A percentile compares a stretch with the other conserved stretches of the same genome.
Evolutionary conservation across 2,797 vertebrate species (phyloP).

Genomic region (Nasua narica): DNA sequence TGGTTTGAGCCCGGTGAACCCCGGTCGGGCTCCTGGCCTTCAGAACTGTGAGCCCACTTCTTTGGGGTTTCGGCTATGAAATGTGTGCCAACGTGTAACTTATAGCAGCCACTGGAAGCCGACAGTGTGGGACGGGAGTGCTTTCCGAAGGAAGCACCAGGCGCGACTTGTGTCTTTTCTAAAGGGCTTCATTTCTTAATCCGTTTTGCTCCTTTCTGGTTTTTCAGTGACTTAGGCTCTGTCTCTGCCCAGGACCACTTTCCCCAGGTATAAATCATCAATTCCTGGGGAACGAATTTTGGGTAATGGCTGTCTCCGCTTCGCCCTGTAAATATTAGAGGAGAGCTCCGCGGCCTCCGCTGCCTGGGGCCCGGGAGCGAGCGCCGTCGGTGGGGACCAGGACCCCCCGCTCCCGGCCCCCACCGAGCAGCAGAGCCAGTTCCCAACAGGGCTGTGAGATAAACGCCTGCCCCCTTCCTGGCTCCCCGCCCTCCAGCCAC

Average conservation of each 20-base stretch:
- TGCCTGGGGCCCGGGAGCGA: background rate
- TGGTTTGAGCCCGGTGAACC: too few relatives aligned
- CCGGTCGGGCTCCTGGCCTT: accelerated
- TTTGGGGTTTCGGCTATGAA: background rate
- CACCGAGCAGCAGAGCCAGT: background rate
- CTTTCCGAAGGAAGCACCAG: background rate
- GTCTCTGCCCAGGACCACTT: background rate
- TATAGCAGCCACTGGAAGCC: accelerated
- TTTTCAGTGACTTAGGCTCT: background rate
- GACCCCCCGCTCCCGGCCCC: background rate
- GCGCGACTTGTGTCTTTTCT: background rate
- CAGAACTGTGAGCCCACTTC: accelerated
- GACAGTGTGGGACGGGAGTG: accelerated
- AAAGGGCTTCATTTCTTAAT: background rate
- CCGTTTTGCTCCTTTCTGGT: background rate
- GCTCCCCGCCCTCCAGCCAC: background rate
- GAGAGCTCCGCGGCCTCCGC: background rate
- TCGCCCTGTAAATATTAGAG: background rate
- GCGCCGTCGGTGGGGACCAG: background rate
- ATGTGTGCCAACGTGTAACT: background rate
- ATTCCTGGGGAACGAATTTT: background rate
- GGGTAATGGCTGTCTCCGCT: background rate
- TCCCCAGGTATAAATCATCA: background rate
- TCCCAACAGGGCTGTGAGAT: background rate
- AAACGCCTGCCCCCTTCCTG: too few relatives aligned